phyloP scores from a whole-genome alignment of 2,113 vertebrate species.

The Xiphias gladius region DNA sequence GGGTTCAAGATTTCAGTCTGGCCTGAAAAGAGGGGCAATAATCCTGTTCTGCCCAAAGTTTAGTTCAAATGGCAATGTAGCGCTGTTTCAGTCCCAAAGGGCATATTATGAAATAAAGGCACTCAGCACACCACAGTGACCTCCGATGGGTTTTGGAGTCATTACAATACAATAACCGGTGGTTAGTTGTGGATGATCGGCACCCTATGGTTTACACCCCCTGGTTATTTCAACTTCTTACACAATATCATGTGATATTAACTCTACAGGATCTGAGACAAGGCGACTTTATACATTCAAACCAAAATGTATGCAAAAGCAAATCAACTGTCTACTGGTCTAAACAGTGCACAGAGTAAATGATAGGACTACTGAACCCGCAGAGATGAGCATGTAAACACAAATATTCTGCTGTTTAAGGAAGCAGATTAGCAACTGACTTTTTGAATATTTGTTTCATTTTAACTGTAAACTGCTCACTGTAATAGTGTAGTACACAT shows the following conservation, averaged over 20 bases:
- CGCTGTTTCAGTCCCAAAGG: not conserved
- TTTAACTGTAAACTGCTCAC: constrained; percentile 9
- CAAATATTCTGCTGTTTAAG: not conserved
- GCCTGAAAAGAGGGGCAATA: not conserved
- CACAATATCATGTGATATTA: not conserved
- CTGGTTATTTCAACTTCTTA: not conserved
- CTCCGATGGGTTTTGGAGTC: constrained; percentile 19
- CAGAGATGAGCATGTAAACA: constrained; percentile 23
- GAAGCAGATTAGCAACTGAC: not conserved
- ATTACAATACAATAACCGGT: constrained; percentile 8
- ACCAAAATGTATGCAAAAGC: constrained; percentile 25
- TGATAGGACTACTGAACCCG: constrained; percentile 8
- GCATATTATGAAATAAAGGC: not conserved
- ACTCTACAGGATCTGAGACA: not conserved
- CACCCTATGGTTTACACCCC: not conserved
- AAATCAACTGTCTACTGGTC: not conserved
- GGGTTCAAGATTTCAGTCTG: not conserved
- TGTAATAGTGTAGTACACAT: constrained; percentile 4
- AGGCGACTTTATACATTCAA: not conserved
- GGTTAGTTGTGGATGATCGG: not conserved
- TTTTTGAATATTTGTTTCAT: not conserved
- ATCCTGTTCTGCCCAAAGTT: not conserved
- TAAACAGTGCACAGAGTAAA: not conserved
- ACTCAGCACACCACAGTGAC: constrained; percentile 16
- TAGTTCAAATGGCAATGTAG: not conserved